Percentiles rank a stretch among this genome's conserved stretches.
Evolutionary conservation across 1,140 invertebrate genomes (phyloP).

Genomic region (Pseudomyrmex cubaensis): DNA sequence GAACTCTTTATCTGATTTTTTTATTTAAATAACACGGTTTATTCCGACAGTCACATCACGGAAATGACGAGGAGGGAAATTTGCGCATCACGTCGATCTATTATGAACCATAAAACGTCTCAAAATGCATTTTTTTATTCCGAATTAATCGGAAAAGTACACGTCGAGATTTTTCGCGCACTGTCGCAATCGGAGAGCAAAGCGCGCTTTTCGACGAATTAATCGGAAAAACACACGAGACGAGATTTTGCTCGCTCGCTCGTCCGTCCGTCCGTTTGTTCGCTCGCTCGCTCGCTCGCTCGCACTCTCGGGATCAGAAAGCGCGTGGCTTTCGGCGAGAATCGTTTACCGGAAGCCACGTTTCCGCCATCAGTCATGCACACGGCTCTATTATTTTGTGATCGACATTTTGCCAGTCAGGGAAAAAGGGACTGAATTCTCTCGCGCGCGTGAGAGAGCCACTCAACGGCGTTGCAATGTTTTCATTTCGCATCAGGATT

Average conservation of each 20-base stretch:
- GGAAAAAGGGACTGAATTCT: slow-evolving; percentile 29
- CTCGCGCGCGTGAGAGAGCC: slow-evolving; percentile 23
- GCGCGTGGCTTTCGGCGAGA: slow-evolving; percentile 42
- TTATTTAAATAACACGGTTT: slow-evolving; percentile 44
- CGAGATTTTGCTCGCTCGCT: slow-evolving; percentile 38
- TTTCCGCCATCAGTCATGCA: slow-evolving; percentile 55
- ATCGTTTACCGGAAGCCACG: slow-evolving; percentile 54
- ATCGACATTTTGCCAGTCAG: slow-evolving; percentile 55
- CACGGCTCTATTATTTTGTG: slow-evolving; percentile 65
- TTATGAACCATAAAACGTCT: slow-evolving; percentile 28
- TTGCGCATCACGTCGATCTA: slow-evolving; percentile 26
- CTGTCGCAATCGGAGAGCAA: slow-evolving; percentile 43
- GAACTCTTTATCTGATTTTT: slow-evolving; percentile 33
- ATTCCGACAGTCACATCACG: slow-evolving; percentile 2
- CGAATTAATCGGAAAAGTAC: slow-evolving; percentile 55
- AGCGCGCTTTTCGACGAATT: slow-evolving; percentile 46
- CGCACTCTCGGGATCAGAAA: slow-evolving; percentile 50
- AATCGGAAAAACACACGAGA: slow-evolving; percentile 55
- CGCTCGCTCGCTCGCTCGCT: slow-evolving; percentile 13
- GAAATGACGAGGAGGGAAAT: background rate
- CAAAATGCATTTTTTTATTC: slow-evolving; percentile 46
- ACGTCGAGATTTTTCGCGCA: slow-evolving; percentile 46
- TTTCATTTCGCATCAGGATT: slow-evolving; percentile 34
- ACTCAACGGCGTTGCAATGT: slow-evolving; percentile 37
- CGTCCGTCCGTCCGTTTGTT: too few species aligned